Percentiles rank a stretch among this genome's conserved stretches.
Evolutionary conservation across 2,797 vertebrate genomes (phyloP).

Genomic region (Phaenicophaeus curvirostris): DNA sequence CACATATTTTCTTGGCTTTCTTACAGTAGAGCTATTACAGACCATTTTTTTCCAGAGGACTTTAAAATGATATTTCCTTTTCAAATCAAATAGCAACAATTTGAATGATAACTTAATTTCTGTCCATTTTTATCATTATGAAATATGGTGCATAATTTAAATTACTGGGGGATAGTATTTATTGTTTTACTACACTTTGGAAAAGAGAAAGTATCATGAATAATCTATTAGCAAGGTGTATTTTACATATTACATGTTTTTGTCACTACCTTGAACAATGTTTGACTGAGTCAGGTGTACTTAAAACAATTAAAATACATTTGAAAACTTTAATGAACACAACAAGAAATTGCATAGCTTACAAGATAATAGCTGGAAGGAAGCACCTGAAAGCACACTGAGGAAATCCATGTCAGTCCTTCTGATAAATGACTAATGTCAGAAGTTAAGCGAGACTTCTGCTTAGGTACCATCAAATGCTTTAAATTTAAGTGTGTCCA

Average conservation of each 20-base stretch:
- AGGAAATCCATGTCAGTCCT: background rate
- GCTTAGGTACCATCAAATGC: background rate
- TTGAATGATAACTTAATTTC: background rate
- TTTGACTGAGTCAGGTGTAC: background rate
- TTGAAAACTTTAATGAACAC: background rate
- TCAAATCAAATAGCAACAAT: background rate
- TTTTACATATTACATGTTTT: background rate
- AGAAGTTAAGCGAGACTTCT: background rate
- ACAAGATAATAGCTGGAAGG: background rate
- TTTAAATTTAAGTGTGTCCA: background rate
- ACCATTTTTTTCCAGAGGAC: background rate
- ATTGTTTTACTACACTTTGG: background rate
- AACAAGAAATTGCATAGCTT: background rate
- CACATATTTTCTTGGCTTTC: background rate
- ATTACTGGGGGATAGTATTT: background rate
- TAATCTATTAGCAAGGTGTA: background rate
- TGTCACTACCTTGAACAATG: background rate
- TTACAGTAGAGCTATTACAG: background rate
- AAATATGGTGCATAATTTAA: background rate
- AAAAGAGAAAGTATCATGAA: background rate
- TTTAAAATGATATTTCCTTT: background rate
- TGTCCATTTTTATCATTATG: background rate
- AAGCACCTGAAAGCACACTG: background rate
- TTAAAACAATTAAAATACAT: background rate
- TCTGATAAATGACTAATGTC: background rate